Percentiles rank a stretch among this genome's conserved stretches.
phyloP scores from a whole-genome alignment of 2,797 vertebrate genomes.

The Geotrypetes seraphini region DNA sequence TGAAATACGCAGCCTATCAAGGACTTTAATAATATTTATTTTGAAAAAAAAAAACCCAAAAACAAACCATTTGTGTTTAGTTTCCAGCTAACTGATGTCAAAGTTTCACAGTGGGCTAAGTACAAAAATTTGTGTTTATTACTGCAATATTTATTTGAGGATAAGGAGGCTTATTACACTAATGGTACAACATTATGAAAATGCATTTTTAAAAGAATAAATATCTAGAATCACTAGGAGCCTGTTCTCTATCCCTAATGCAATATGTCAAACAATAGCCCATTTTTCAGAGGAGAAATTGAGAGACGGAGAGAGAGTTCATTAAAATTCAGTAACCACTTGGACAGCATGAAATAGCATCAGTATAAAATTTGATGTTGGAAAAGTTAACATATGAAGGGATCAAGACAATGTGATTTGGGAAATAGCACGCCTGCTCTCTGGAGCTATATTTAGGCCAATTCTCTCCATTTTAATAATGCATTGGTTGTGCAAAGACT shows the following conservation, averaged over 20 bases:
- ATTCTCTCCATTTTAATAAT: slow-evolving; percentile 56
- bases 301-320: slow-evolving; percentile 48
- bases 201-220: slow-evolving; percentile 46
- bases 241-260: slow-evolving; percentile 50
- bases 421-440: slow-evolving; percentile 47
- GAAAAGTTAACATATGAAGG: slow-evolving; percentile 54
- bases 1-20: too few relatives aligned
- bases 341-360: slow-evolving; percentile 46
- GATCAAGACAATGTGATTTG: slow-evolving; percentile 41
- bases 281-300: slow-evolving; percentile 58
- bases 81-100: too few relatives aligned
- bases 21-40: too few relatives aligned
- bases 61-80: too few relatives aligned
- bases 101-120: too few relatives aligned
- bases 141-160: slow-evolving; percentile 29
- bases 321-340: slow-evolving; percentile 53
- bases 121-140: slow-evolving; percentile 23
- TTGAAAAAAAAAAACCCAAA: too few relatives aligned
- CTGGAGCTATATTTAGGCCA: slow-evolving; percentile 50
- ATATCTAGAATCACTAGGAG: slow-evolving; percentile 43
- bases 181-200: slow-evolving; percentile 47
- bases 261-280: slow-evolving; percentile 58
- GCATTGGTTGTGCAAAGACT: slow-evolving; percentile 45
- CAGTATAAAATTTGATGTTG: slow-evolving; percentile 54
- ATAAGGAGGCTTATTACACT: slow-evolving; percentile 36